Conservation (phyloP, 2,888 invertebrate species). For the Schrankia costaestrigalis region DNA sequence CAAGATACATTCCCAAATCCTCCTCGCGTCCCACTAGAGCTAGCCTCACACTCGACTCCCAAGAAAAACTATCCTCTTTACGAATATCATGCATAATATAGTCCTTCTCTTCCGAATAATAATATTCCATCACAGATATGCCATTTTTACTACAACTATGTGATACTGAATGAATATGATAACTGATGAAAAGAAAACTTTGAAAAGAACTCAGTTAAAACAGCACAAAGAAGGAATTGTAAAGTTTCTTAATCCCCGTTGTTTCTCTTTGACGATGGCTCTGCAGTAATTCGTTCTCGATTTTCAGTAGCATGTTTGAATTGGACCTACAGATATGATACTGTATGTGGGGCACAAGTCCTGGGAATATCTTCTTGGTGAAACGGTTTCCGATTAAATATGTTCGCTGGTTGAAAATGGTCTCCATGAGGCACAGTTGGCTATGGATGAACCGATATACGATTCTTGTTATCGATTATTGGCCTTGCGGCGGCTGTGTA, state of each 20-base stretch:
- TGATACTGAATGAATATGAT: slow-evolving; percentile 56
- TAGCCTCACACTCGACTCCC: slow-evolving; percentile 66
- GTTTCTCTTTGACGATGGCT: slow-evolving; percentile 91
- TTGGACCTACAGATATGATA: slow-evolving; percentile 55
- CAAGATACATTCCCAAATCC: slow-evolving; percentile 68
- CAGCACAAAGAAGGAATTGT: slow-evolving; percentile 92
- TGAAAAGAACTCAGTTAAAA: slow-evolving; percentile 81
- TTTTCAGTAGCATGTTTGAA: slow-evolving; percentile 84
- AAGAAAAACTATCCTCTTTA: slow-evolving; percentile 57
- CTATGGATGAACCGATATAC: slow-evolving; percentile 32
- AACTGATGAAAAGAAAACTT: slow-evolving; percentile 28
- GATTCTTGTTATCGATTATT: slow-evolving; percentile 32
- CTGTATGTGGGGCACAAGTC: slow-evolving; percentile 53
- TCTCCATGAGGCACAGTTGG: slow-evolving; percentile 58
- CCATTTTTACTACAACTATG: slow-evolving; percentile 46
- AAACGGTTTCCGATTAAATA: slow-evolving; percentile 56
- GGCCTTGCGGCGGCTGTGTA: slow-evolving; percentile 34
- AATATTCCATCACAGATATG: slow-evolving; percentile 63
- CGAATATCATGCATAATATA: slow-evolving; percentile 62
- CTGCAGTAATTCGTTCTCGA: slow-evolving; percentile 87
- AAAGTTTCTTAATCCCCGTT: slow-evolving; percentile 91
- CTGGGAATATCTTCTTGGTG: slow-evolving; percentile 50
- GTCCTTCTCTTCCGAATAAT: slow-evolving; percentile 50
- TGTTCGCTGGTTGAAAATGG: slow-evolving; percentile 45
- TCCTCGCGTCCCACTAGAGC: slow-evolving; percentile 55